Base-by-base conservation (phyloP, 2,888 invertebrate genomes). In the Schizaphis graminum region DNA sequence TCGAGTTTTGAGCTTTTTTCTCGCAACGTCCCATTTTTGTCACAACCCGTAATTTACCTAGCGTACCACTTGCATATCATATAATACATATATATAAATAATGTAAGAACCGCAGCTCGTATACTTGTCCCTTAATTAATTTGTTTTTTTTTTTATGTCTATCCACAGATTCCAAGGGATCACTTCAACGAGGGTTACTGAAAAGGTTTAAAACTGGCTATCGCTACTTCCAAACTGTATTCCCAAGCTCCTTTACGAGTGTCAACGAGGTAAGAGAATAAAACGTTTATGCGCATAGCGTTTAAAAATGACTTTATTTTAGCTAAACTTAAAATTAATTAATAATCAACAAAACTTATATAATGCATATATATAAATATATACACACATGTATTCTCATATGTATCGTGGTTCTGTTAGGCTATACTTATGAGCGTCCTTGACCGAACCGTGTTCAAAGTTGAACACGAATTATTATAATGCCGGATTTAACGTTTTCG, bases 171-270 rank as follows among this genome's bases (percentile, higher is more conserved):
- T 94, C 89, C 49, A 67, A 93, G 56, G 28, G 47, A 91, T 67
- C 86, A 24, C 91, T 94, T 91, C 41, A 49, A 91, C 94, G 41
- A 94, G 35, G 26, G 91, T 91, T 85, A 86, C 61, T 91, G 90
- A 94, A 91, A 94, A 90, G 84, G 57, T 84, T 91, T 49, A 94
- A 94, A 91, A 44, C 94, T 94, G 94, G 94, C 94, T 94, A 94
- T 94, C 94, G 94, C 94, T 94, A 94, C 95, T 94, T 94, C 94
- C 95, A 95, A 95, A 91, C 95, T 95, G 95, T 95, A 95, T 95
- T 95, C 95, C 94, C 95, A 95, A 92, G 94, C 95, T 89, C 94
- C 95, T 84, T 94, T 95, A 92, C 95, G 95, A 94, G 94, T 95
- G 92, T 94, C 95, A 95, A 95, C 95, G 86, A 95, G 95, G 95